Conservation (phyloP, 1,140 invertebrate species). For the Anoplolepis gracilipes region DNA sequence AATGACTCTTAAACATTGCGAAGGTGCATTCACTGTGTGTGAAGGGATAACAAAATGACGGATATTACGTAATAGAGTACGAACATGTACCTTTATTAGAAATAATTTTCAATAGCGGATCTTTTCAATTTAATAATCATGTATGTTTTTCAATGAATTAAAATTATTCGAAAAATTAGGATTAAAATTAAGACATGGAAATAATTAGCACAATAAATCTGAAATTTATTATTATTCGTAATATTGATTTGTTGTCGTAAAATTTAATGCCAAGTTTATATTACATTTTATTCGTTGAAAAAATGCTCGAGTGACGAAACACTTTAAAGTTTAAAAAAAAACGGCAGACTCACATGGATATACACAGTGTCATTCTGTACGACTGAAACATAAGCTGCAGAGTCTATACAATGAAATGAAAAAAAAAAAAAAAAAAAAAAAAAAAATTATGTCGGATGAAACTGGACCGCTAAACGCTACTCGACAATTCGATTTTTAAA, state of each 20-base stretch:
- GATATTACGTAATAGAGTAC: background rate
- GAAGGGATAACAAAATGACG: background rate
- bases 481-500: background rate
- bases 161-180: background rate
- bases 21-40: background rate
- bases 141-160: background rate
- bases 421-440: slow-evolving; percentile 36
- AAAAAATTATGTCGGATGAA: background rate
- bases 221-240: background rate
- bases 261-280: background rate
- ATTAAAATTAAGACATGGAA: background rate
- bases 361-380: background rate
- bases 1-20: background rate
- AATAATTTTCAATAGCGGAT: background rate
- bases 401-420: slow-evolving; percentile 15
- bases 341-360: background rate
- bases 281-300: background rate
- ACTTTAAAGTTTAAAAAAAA: background rate
- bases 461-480: background rate
- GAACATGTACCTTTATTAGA: background rate
- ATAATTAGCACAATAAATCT: background rate
- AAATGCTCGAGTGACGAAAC: background rate
- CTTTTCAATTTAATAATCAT: background rate
- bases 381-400: background rate
- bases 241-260: background rate